Evolutionary conservation across 2,797 vertebrate species (phyloP).

Genomic region (Scolopax rusticola): DNA sequence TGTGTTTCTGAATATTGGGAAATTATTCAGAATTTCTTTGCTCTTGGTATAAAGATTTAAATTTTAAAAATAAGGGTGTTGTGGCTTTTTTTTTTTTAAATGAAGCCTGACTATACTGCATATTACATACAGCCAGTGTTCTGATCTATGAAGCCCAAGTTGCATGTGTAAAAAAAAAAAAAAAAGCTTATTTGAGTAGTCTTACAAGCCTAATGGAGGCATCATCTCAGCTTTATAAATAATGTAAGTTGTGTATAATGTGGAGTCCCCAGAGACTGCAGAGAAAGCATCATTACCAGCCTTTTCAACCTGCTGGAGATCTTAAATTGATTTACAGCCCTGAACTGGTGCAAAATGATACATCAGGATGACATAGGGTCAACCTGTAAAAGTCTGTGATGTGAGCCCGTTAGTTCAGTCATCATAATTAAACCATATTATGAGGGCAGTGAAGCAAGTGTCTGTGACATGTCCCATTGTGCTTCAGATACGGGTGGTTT

Average conservation of each 20-base stretch:
- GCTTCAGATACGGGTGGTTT: constrained; percentile 61
- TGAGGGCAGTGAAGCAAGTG: constrained; percentile 74
- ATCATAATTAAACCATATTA: constrained; percentile 84
- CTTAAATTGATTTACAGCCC: constrained; percentile 99
- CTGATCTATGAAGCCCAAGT: constrained; percentile 60
- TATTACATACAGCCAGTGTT: constrained; percentile 36
- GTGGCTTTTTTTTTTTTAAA: background rate
- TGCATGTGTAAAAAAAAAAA: constrained; percentile 80
- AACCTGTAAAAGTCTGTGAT: constrained; percentile 88
- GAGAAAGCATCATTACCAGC: constrained; percentile 99
- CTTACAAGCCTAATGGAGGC: constrained; percentile 94
- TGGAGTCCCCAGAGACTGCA: constrained; percentile 87
- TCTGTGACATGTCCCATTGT: constrained; percentile 70
- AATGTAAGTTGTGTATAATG: constrained; percentile 99
- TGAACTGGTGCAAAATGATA: constrained; percentile 98
- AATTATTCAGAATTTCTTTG: background rate
- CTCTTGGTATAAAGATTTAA: constrained; percentile 16
- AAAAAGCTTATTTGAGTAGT: constrained; percentile 87
- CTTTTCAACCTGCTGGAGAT: constrained; percentile 93
- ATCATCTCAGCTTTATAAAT: constrained; percentile 98
- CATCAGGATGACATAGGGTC: constrained; percentile 89
- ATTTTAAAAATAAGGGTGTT: constrained; percentile 6
- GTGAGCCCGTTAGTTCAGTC: constrained; percentile 85
- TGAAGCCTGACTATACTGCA: background rate
- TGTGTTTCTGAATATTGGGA: background rate